Evolutionary conservation across 2,888 invertebrate species (phyloP).

Genomic region (Heteromurus nitidus): DNA sequence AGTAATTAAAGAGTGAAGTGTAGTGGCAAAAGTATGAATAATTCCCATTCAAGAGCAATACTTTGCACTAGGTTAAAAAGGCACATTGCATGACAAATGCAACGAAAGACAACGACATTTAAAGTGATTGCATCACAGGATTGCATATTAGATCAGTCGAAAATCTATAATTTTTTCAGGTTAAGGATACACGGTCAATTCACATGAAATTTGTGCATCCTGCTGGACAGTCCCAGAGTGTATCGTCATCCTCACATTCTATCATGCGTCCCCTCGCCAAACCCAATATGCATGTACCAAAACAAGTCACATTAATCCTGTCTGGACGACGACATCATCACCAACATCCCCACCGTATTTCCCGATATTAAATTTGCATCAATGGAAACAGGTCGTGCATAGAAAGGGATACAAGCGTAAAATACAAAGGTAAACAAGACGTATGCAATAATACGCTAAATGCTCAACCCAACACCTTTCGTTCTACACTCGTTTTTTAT

Average conservation of each 20-base stretch:
- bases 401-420: constrained; percentile 4
- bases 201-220: constrained; percentile 31
- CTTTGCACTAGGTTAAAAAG: no score
- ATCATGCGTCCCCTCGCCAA: no score
- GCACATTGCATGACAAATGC: constrained; percentile 1
- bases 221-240: no score
- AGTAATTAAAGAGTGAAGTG: constrained; percentile 3
- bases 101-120: background rate
- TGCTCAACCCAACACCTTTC: background rate
- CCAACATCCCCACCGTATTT: constrained; percentile 38
- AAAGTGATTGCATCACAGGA: constrained; percentile 1
- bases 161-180: constrained; percentile 9
- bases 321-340: constrained; percentile 20
- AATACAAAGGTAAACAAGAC: no score
- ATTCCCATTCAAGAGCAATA: constrained; percentile 4
- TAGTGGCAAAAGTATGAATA: background rate
- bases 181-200: constrained; percentile 45
- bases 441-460: no score
- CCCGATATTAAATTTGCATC: constrained; percentile 45
- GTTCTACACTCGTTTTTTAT: constrained; percentile 13
- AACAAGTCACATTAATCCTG: background rate
- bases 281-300: no score
- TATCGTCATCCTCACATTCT: no score
- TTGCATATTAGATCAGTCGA: background rate
- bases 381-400: constrained; percentile 46